Percentiles rank a stretch among this genome's conserved stretches.
These are phyloP conservation scores for Polypedilum vanderplanki DNA, from an alignment of 1,140 invertebrate species.

Conservation along the genomic window DNA sequence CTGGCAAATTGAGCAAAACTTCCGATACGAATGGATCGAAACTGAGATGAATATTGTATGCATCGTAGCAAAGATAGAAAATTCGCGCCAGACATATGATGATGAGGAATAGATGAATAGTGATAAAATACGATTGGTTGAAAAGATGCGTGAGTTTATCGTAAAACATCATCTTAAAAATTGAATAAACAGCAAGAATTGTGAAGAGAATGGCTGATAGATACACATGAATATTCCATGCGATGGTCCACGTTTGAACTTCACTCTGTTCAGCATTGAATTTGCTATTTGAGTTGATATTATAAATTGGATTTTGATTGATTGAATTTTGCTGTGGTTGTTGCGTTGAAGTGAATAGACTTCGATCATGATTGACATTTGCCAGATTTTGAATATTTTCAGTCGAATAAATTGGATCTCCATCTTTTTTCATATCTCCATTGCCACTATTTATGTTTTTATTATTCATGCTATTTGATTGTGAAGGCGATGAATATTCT, in stretches of 20 bases:
- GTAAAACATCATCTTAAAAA: constrained; percentile 73
- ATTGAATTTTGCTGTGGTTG: constrained; percentile 18
- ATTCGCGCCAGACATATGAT: constrained; percentile 71
- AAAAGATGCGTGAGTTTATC: constrained; percentile 72
- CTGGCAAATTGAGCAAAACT: constrained; percentile 72
- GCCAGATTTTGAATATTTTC: constrained; percentile 48
- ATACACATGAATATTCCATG: constrained; percentile 86
- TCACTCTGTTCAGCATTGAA: constrained; percentile 31
- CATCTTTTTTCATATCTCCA: constrained; percentile 28
- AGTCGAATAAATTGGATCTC: constrained; percentile 37
- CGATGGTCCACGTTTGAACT: constrained; percentile 62
- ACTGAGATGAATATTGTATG: constrained; percentile 73
- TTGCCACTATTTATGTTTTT: constrained; percentile 30
- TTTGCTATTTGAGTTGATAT: neutral
- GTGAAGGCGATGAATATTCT: constrained; percentile 33
- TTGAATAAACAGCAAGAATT: constrained; percentile 69
- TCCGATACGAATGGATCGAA: constrained; percentile 71
- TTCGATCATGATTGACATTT: constrained; percentile 44
- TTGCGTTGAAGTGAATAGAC: constrained; percentile 2
- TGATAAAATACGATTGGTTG: constrained; percentile 74
- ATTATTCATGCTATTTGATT: constrained; percentile 33
- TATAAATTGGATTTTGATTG: constrained; percentile 23
- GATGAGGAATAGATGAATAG: constrained; percentile 71
- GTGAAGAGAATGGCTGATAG: constrained; percentile 73
- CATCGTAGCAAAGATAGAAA: constrained; percentile 81